Percentiles rank a stretch among this genome's conserved stretches.
phyloP scores from a whole-genome alignment of 2,888 invertebrate species.

The Phoenoteleia sp. region DNA sequence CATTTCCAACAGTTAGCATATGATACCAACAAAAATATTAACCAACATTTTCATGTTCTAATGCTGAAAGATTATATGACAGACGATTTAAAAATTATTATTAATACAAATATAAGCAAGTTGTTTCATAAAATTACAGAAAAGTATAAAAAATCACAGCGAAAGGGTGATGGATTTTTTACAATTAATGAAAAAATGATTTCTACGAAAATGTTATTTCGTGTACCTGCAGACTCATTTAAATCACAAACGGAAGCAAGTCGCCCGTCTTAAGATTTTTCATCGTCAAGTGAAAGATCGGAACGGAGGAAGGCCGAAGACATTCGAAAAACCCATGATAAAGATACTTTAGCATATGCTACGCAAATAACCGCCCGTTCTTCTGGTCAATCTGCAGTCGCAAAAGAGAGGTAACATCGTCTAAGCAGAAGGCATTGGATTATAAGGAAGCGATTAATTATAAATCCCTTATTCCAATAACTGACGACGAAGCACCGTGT shows the following conservation, averaged over 20 bases:
- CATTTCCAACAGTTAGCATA: background rate
- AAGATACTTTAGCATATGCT: slow-evolving; percentile 3
- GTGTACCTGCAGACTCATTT: background rate
- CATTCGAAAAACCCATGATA: background rate
- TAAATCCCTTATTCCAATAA: background rate
- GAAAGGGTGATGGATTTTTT: background rate
- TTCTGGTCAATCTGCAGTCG: background rate
- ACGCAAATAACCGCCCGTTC: slow-evolving; percentile 10
- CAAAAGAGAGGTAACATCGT: background rate
- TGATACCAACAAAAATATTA: too few relatives aligned
- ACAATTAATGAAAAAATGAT: background rate
- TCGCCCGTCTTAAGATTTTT: background rate
- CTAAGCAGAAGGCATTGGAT: background rate
- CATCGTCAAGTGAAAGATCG: background rate
- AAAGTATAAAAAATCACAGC: background rate
- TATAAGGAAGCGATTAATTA: background rate
- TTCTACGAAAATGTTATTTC: slow-evolving; percentile 19
- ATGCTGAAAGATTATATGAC: background rate
- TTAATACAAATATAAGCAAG: background rate
- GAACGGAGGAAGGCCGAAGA: background rate
- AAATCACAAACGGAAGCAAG: background rate
- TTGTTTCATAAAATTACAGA: background rate
- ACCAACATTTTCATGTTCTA: background rate
- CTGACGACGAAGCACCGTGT: background rate
- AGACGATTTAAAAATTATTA: background rate